Percentiles rank a stretch among this genome's conserved stretches.
Conservation (phyloP, 2,113 vertebrate genomes). For the Anguilla japonica region DNA sequence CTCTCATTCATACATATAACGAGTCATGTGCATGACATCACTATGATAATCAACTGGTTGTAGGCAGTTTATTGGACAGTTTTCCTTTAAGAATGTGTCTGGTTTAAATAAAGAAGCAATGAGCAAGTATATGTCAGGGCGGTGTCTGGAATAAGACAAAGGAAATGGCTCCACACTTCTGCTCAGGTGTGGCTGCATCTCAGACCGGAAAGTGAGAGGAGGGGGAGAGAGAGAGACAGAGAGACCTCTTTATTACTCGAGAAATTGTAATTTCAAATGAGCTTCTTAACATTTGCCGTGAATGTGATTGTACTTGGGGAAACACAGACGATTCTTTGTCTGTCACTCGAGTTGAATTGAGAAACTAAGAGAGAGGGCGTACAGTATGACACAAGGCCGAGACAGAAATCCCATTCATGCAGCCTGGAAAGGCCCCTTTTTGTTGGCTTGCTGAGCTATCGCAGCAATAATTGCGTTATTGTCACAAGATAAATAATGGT, state of each 20-base stretch:
- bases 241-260: neutral
- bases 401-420: neutral
- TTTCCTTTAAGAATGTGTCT: neutral
- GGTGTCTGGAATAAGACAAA: too few species aligned
- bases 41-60: neutral
- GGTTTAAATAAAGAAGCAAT: neutral
- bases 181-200: neutral
- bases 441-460: neutral
- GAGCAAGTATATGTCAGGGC: too few species aligned
- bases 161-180: neutral
- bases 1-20: too few species aligned
- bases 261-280: constrained; percentile 1
- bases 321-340: neutral
- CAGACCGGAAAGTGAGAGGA: neutral
- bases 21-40: neutral
- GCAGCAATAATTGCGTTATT: neutral
- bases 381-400: neutral
- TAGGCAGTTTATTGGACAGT: neutral
- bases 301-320: neutral
- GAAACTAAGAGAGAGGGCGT: neutral
- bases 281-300: neutral
- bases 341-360: neutral
- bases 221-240: neutral
- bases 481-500: neutral
- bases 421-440: neutral